Conservation (phyloP, 2,113 vertebrate species). For the Ondatra zibethicus region DNA sequence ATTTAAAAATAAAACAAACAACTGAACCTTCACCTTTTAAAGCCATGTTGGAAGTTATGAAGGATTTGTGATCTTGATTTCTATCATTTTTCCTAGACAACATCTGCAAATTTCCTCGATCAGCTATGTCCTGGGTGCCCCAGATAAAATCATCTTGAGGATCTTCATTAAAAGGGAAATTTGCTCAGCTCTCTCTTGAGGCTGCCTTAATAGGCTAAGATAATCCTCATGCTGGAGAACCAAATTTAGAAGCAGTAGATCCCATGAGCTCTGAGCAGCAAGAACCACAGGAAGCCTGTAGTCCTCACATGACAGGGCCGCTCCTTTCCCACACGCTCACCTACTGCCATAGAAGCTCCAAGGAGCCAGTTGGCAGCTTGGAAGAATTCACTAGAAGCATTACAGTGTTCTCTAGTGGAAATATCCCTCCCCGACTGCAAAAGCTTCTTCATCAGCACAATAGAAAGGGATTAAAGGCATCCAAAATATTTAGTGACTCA, state of each 20-base stretch:
- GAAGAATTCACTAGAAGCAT: conserved; percentile 27
- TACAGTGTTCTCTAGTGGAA: not conserved
- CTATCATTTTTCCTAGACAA: not conserved
- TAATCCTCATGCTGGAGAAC: not conserved
- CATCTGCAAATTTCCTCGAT: not conserved
- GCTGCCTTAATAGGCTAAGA: not conserved
- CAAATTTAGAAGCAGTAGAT: not conserved
- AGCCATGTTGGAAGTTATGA: conserved; percentile 9
- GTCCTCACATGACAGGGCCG: not conserved
- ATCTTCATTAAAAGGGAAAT: not conserved
- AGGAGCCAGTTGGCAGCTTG: not conserved
- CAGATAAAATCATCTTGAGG: conserved; percentile 12
- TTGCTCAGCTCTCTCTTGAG: not conserved
- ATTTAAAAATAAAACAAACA: no score
- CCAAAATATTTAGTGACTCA: conserved; percentile 30
- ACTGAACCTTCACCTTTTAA: not conserved
- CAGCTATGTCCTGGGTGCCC: not conserved
- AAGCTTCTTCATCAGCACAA: conserved; percentile 62
- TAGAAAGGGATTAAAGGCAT: conserved; percentile 53
- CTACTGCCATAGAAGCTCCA: not conserved
- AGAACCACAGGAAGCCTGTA: not conserved
- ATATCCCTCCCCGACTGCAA: conserved; percentile 28
- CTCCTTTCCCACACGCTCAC: not conserved
- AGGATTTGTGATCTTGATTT: not conserved
- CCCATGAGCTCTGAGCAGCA: not conserved